Conservation (phyloP, 2,888 invertebrate genomes). For the Pristionchus arcanus region DNA sequence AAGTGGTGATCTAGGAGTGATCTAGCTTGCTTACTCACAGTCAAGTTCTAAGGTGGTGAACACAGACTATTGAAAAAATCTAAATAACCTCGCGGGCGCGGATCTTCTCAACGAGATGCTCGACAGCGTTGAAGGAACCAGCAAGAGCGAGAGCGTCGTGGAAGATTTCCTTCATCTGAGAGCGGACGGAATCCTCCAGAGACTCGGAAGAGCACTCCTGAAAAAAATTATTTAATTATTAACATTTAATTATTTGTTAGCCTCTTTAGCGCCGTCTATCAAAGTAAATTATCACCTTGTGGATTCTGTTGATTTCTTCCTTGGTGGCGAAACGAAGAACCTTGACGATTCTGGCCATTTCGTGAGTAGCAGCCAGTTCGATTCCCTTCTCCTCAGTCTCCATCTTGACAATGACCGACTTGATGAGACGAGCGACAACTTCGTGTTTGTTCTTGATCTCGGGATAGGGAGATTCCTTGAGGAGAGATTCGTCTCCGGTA, state of each 20-base stretch:
- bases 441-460: slow-evolving; percentile 64
- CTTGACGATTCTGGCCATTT: slow-evolving; percentile 68
- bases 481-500: slow-evolving; percentile 66
- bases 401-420: slow-evolving; percentile 45
- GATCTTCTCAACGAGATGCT: slow-evolving; percentile 63
- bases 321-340: slow-evolving; percentile 64
- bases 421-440: slow-evolving; percentile 56
- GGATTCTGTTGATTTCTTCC: slow-evolving; percentile 62
- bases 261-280: slow-evolving; percentile 42
- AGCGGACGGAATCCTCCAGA: slow-evolving; percentile 58
- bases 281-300: slow-evolving; percentile 56
- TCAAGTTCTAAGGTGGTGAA: too few species aligned
- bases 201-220: slow-evolving; percentile 44
- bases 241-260: slow-evolving; percentile 62
- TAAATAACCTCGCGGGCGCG: not conserved
- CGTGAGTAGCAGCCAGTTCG: slow-evolving; percentile 54
- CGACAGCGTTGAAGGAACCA: slow-evolving; percentile 69
- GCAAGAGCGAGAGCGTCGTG: slow-evolving; percentile 70
- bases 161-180: slow-evolving; percentile 69
- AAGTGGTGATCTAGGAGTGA: too few species aligned
- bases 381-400: slow-evolving; percentile 49
- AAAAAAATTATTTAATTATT: not conserved
- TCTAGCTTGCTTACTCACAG: too few species aligned
- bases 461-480: slow-evolving; percentile 58
- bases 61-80: too few species aligned